Percentiles rank a stretch among this genome's conserved stretches.
Evolutionary conservation across 1,140 invertebrate genomes (phyloP).

Genomic region (Drosophila aff.): DNA sequence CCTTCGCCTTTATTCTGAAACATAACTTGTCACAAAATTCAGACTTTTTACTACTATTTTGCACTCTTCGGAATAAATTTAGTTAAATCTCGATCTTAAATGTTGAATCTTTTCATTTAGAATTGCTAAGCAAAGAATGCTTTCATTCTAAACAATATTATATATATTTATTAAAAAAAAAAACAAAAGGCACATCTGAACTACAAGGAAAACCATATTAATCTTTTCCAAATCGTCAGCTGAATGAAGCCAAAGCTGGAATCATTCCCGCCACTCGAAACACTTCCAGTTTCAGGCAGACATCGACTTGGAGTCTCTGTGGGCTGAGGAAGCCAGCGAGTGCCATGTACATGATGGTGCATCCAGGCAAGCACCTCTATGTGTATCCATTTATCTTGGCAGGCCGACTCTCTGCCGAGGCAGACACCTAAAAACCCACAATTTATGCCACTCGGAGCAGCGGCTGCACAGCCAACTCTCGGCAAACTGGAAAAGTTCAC

Average conservation of each 20-base stretch:
- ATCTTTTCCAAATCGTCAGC: background rate
- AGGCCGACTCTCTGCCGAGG: constrained; percentile 28
- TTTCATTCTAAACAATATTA: background rate
- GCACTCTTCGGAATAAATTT: background rate
- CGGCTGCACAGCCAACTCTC: constrained; percentile 35
- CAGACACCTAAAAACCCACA: constrained; percentile 81
- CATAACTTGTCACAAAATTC: background rate
- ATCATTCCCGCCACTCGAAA: constrained; percentile 28
- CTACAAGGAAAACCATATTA: too few species aligned
- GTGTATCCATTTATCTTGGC: constrained; percentile 62
- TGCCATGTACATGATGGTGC: constrained; percentile 40
- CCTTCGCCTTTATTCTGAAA: background rate
- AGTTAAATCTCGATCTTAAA: background rate
- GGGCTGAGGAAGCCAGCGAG: constrained; percentile 51
- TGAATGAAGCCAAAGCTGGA: background rate
- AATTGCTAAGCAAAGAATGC: background rate
- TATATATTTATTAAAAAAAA: background rate
- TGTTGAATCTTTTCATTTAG: too few species aligned
- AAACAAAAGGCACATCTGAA: background rate
- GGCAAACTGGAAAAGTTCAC: constrained; percentile 77
- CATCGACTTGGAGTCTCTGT: constrained; percentile 26
- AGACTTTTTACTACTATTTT: too few species aligned
- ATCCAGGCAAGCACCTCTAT: constrained; percentile 20
- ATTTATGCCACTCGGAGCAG: constrained; percentile 71
- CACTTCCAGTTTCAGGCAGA: constrained; percentile 70